Base-by-base conservation (phyloP, 2,113 vertebrate species). In the Mobula hypostoma region DNA sequence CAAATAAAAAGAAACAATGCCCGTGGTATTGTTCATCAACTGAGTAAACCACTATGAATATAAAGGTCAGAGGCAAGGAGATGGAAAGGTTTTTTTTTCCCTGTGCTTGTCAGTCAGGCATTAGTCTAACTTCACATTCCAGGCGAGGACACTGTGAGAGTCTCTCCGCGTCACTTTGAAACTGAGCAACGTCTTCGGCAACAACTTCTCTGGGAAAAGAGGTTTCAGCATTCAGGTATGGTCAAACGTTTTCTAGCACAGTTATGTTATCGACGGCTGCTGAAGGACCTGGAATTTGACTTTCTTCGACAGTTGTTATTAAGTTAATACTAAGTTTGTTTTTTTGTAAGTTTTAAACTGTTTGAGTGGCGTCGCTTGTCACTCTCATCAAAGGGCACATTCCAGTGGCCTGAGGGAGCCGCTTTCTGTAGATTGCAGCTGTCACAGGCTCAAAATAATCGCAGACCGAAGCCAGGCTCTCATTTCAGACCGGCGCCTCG, bases 371-470 rank as follows among this genome's bases (percentile, higher is more conserved):
- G 70, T 74, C 32, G 68, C 91, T 40, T 93, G 91, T 72, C 19
- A 24, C 9, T 74, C 9, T 66, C 68, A 36, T 74, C 32, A 93
- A 48, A 93, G 90, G 68, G 19, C 90, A 93, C 90, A 93, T 93
- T 93, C 68, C 90, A 11, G 19, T 4, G 36, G 66, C 32, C 68
- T 93, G 68, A 74, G 90, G 68, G 9, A 48, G 36, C 90, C 8
- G 90, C 8, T 72, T 21, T 24, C 90, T 36, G n/a, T 7, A 88
- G 8, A 21, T 58, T 70, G 63, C 90, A 93, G 90, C 90, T 93
- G 90, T 93, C 90, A 27, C 66, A 27, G 12, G 68, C 68, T 93
- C 36, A 93, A 56, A 93, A 74, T 93, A 93, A 48, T 21, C 66
- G 21, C 68, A 85, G 79, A 14, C 79, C n/a, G 29, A 79, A 79